Percentiles rank a stretch among this genome's conserved stretches.
Conservation (phyloP, 2,113 vertebrate genomes). For the Tapirus terrestris region DNA sequence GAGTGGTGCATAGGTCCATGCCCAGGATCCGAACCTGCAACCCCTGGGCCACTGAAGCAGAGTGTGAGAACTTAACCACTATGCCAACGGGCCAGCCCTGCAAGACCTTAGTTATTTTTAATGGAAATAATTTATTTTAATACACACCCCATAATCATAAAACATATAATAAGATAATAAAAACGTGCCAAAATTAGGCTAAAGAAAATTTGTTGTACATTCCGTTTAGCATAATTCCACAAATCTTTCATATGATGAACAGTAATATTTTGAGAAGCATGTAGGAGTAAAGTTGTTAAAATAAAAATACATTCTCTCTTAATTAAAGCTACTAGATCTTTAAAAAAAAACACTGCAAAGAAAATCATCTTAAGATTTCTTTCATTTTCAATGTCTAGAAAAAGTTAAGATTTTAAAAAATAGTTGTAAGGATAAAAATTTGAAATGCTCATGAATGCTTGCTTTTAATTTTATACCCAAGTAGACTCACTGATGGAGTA, state of each 20-base stretch:
- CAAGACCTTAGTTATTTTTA: conserved; percentile 3
- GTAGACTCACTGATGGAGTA: not conserved
- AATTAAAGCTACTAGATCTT: conserved; percentile 35
- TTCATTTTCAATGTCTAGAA: conserved; percentile 48
- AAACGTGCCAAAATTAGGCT: conserved; percentile 38
- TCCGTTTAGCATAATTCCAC: conserved; percentile 47
- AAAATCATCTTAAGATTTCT: conserved; percentile 38
- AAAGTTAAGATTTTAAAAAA: not conserved
- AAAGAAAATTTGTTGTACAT: conserved; percentile 27
- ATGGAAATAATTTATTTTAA: conserved; percentile 23
- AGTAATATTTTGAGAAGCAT: conserved; percentile 57
- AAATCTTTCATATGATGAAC: conserved; percentile 45
- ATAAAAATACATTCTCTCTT: conserved; percentile 36
- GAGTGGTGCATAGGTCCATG: too few relatives aligned
- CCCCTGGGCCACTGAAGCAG: too few relatives aligned
- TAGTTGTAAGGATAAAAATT: not conserved
- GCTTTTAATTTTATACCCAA: conserved; percentile 35
- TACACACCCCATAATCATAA: conserved; percentile 21
- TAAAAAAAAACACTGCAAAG: not conserved
- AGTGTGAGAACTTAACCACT: too few relatives aligned
- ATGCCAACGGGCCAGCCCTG: too few relatives aligned
- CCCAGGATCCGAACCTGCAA: too few relatives aligned
- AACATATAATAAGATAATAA: not conserved
- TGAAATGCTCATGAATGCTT: not conserved
- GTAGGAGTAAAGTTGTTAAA: conserved; percentile 53